Evolutionary conservation across 1,140 invertebrate species (phyloP).

Genomic region (Meloidogyne floridensis): DNA sequence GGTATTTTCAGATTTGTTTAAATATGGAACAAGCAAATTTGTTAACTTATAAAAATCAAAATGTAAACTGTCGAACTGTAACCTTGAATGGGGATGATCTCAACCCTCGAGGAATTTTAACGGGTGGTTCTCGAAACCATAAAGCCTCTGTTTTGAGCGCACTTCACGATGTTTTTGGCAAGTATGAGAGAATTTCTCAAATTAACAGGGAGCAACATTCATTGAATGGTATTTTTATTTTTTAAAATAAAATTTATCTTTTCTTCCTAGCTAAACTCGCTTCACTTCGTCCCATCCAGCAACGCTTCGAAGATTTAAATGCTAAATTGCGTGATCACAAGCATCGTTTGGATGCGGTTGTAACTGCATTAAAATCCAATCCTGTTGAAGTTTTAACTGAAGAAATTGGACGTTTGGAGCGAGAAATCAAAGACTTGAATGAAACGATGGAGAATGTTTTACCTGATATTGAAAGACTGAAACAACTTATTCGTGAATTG

Average conservation of each 20-base stretch:
- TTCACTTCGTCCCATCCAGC: slow-evolving; percentile 26
- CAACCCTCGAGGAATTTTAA: slow-evolving; percentile 83
- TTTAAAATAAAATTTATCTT: not conserved
- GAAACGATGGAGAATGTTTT: slow-evolving; percentile 15
- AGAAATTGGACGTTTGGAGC: slow-evolving; percentile 35
- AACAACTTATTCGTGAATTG: slow-evolving; percentile 11
- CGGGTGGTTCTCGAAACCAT: slow-evolving; percentile 74
- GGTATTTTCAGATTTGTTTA: slow-evolving; percentile 67
- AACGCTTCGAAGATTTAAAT: slow-evolving; percentile 36
- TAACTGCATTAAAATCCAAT: slow-evolving; percentile 27
- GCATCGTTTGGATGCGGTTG: slow-evolving; percentile 27
- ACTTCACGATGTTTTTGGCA: slow-evolving; percentile 5
- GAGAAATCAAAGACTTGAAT: slow-evolving; percentile 12
- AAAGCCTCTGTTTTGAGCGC: slow-evolving; percentile 27
- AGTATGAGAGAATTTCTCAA: slow-evolving; percentile 25
- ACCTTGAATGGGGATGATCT: slow-evolving; percentile 89
- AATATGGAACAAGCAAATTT: slow-evolving; percentile 78
- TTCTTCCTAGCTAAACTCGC: slow-evolving; percentile 28
- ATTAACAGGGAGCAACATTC: not conserved
- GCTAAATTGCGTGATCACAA: slow-evolving; percentile 5
- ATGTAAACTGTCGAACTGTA: slow-evolving; percentile 78
- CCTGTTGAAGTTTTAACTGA: slow-evolving; percentile 32
- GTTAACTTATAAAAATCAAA: slow-evolving; percentile 76
- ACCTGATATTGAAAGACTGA: slow-evolving; percentile 36
- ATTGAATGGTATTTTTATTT: not conserved